These are phyloP conservation scores for Scolopax rusticola DNA, from an alignment of 2,797 vertebrate species.

Conservation along the genomic window DNA sequence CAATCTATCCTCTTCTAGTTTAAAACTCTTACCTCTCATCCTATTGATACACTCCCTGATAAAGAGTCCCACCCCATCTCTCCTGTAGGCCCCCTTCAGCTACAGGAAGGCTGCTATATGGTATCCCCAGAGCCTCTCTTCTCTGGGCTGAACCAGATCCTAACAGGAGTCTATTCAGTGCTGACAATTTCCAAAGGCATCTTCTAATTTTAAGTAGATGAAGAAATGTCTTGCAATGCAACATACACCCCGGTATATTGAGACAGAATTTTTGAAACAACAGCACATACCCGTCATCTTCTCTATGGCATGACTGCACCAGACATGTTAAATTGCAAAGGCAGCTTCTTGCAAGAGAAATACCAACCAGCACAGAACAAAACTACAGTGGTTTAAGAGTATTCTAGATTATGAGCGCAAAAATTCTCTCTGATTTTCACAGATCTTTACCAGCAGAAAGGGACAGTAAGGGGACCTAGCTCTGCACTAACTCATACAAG, in stretches of 20 bases:
- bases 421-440: not conserved
- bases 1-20: not conserved
- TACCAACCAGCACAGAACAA: too few species aligned
- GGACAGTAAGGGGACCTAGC: too few species aligned
- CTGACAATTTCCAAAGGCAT: not conserved
- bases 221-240: not conserved
- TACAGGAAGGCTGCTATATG: not conserved
- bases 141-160: not conserved
- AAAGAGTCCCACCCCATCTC: not conserved
- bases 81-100: not conserved
- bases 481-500: not conserved
- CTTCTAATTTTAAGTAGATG: not conserved
- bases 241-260: not conserved
- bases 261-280: not conserved
- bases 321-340: accelerated
- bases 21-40: not conserved
- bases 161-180: not conserved
- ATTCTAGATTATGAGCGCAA: not conserved
- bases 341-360: not conserved
- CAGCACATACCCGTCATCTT: not conserved
- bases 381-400: not conserved
- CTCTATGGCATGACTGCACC: not conserved
- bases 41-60: not conserved
- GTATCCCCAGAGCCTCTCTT: not conserved
- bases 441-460: not conserved